A percentile compares a stretch with the other conserved stretches of the same genome.
Conservation (phyloP, 2,888 invertebrate species). For the Erynnis tages region DNA sequence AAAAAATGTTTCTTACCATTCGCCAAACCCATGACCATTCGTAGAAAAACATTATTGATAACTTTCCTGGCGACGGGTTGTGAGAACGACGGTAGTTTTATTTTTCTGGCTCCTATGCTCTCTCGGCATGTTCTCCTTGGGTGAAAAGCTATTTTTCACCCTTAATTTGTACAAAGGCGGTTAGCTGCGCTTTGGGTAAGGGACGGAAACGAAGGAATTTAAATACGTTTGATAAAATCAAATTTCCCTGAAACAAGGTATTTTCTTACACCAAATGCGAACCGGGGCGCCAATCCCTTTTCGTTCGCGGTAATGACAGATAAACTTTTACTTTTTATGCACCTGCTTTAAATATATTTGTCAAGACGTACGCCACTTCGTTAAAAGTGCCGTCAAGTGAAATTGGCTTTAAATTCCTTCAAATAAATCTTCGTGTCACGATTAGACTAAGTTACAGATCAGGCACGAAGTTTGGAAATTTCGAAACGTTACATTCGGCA, state of each 20-base stretch:
- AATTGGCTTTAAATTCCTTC: constrained; percentile 53
- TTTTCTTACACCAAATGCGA: constrained; percentile 30
- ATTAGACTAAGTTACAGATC: constrained; percentile 37
- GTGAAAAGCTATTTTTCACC: no score
- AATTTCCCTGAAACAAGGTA: constrained; percentile 23
- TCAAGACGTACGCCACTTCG: constrained; percentile 43
- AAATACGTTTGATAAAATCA: constrained; percentile 12
- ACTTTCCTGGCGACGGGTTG: no score
- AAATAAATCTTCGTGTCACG: constrained; percentile 48
- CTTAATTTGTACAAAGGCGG: no score
- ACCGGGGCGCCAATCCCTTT: constrained; percentile 29
- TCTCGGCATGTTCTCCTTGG: no score
- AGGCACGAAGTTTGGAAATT: constrained; percentile 21
- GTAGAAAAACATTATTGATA: no score
- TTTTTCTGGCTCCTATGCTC: no score
- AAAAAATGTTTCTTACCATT: no score
- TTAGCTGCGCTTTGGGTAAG: no score
- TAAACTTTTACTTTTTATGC: constrained; percentile 40
- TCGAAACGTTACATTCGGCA: no score
- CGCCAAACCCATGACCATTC: no score
- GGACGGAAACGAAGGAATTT: constrained; percentile 3
- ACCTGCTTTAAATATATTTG: constrained; percentile 49
- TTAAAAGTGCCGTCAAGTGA: constrained; percentile 47
- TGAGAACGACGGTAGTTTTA: no score
- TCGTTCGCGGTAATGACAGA: constrained; percentile 41